Evolutionary conservation across 2,888 invertebrate species (phyloP).

Genomic region (Pecten maximus): DNA sequence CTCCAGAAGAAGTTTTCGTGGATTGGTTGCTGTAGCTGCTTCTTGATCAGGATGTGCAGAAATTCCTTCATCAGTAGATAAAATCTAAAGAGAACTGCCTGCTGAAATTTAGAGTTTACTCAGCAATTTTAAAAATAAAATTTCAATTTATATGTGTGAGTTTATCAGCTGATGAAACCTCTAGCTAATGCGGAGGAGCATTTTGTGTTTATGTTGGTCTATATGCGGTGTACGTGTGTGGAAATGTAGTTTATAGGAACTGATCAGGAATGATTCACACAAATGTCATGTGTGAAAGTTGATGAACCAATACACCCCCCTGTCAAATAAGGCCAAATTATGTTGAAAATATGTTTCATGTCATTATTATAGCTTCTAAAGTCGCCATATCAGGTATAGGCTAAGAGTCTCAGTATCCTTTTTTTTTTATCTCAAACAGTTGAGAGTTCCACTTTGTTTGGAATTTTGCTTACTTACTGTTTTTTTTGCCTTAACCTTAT

Average conservation of each 20-base stretch:
- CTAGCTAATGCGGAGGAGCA: not conserved
- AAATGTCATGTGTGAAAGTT: constrained; percentile 7
- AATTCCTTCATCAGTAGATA: not conserved
- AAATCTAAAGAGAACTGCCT: not conserved
- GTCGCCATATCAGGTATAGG: too few relatives aligned
- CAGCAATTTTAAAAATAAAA: not conserved
- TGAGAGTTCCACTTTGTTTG: too few relatives aligned
- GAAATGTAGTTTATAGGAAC: not conserved
- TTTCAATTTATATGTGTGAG: not conserved
- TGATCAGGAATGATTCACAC: not conserved
- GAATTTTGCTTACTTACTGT: too few relatives aligned
- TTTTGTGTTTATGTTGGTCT: constrained; percentile 11
- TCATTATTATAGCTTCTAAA: too few relatives aligned
- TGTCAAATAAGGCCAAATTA: constrained; percentile 20
- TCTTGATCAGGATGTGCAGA: not conserved
- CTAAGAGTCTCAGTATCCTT: too few relatives aligned
- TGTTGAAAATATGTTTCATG: not conserved
- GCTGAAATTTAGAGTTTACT: not conserved
- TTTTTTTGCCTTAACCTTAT: too few relatives aligned
- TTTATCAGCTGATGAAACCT: not conserved
- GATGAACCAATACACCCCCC: not conserved
- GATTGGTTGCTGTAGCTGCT: not conserved
- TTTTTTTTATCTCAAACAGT: too few relatives aligned
- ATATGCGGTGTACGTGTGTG: constrained; percentile 1
- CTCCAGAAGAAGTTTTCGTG: not conserved